Conservation (phyloP, 2,797 vertebrate genomes). For the Gephyroberyx darwinii region DNA sequence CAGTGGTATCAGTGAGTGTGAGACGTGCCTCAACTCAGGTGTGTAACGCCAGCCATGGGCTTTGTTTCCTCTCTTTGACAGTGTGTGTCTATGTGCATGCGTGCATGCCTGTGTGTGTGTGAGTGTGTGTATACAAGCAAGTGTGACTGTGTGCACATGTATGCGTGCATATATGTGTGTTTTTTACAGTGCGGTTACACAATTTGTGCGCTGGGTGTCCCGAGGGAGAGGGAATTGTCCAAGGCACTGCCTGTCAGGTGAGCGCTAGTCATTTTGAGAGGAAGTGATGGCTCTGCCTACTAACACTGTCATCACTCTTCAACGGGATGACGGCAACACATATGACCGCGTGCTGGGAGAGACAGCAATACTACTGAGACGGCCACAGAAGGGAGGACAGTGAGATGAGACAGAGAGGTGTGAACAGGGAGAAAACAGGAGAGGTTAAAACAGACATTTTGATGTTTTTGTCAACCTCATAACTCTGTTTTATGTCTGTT, state of each 20-base stretch:
- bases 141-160: background rate
- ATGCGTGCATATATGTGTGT: background rate
- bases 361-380: conserved; percentile 12
- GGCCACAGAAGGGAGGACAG: background rate
- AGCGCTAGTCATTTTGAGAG: conserved; percentile 34
- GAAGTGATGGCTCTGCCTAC: conserved; percentile 24
- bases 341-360: conserved; percentile 18
- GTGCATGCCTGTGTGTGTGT: background rate
- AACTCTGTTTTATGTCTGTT: conserved; percentile 31
- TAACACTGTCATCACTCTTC: conserved; percentile 37
- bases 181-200: background rate
- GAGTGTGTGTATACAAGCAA: background rate
- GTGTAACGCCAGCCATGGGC: background rate
- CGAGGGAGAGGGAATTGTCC: conserved; percentile 13
- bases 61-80: background rate
- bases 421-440: conserved; percentile 12
- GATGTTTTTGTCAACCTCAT: conserved; percentile 34
- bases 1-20: background rate
- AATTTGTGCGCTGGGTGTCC: background rate
- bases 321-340: conserved; percentile 27
- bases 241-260: conserved; percentile 11
- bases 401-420: conserved; percentile 10
- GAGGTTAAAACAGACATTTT: conserved; percentile 21
- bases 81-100: conserved; percentile 5
- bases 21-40: conserved; percentile 7